Evolutionary conservation across 2,888 invertebrate genomes (phyloP), one percentile per base, ranked within the genome.

Genomic region (Branchellion lobata): DNA sequence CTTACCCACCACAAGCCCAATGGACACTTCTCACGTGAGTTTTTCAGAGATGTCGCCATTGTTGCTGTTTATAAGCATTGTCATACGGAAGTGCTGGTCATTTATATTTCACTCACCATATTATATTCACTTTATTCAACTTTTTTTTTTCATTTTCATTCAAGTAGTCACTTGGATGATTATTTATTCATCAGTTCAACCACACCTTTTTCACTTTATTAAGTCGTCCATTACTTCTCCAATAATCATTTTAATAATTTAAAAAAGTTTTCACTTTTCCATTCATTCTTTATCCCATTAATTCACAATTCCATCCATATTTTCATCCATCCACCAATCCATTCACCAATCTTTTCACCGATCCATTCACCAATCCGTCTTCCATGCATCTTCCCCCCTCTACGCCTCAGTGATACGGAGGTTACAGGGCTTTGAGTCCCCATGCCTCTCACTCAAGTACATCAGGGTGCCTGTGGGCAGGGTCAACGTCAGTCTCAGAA

Each of bases 401-500:
- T 51, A 21, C n/a, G 57, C 84, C 86, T 75, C 91, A 89, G 92
- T 95, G 84, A 89, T 96, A 82, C 91, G 96, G 84, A 94, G 94
- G 87, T 89, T 99, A 82, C 94, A 96, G 89, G 94, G 97, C 88
- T 98, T 96, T 90, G 98, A 99, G 90, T 94, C 96, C 83, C 97
- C 98, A 0, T 94, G 93, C 89, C 93, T 97, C 88, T 95, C 96
- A 78, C 92, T 94, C 84, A 93, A 93, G 86, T 91, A 92, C 87
- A 91, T 93, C 81, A 85, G 84, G 79, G 91, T 91, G 82, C 92
- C 91, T 14, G 27, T n/a, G 82, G 91, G 92, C 24, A 79, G 83
- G 68, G 89, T 90, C 86, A 92, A 92, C 89, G 91, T 97, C 87
- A 92, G 95, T 83, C 90, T 96, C 83, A 91, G 94, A 84, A 96